Evolutionary conservation across 2,797 vertebrate genomes (phyloP).

Genomic region (Ctenopoma kingsleyae): DNA sequence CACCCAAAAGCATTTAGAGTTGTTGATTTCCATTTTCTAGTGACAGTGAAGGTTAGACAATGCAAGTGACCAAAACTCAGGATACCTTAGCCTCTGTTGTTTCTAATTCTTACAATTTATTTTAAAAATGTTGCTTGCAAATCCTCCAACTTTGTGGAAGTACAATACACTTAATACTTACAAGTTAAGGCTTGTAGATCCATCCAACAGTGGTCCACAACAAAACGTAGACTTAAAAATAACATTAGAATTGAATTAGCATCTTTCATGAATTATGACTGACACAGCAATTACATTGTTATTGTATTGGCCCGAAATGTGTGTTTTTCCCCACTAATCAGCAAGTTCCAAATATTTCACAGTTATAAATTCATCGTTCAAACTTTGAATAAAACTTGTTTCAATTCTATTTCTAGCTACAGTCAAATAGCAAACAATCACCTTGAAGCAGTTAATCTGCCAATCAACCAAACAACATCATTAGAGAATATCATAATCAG

Average conservation of each 20-base stretch:
- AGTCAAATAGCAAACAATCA: slow-evolving; percentile 9
- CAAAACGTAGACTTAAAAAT: not conserved
- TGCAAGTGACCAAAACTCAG: not conserved
- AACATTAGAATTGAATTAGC: not conserved
- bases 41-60: not conserved
- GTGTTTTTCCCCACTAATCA: not conserved
- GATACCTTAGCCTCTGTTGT: not conserved
- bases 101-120: not conserved
- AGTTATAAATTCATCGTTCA: not conserved
- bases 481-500: slow-evolving; percentile 21
- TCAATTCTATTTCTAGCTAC: not conserved
- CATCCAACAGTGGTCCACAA: not conserved
- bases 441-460: slow-evolving; percentile 8
- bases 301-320: not conserved
- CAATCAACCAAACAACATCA: slow-evolving; percentile 35
- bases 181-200: not conserved
- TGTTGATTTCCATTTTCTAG: too few relatives aligned
- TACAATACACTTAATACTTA: not conserved
- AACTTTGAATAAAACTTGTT: not conserved
- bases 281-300: not conserved
- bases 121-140: not conserved
- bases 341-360: not conserved
- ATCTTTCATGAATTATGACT: not conserved
- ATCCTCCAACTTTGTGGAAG: not conserved
- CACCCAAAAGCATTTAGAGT: not conserved